Evolutionary conservation across 1,140 invertebrate species (phyloP).

Genomic region (Drosophila mayri): DNA sequence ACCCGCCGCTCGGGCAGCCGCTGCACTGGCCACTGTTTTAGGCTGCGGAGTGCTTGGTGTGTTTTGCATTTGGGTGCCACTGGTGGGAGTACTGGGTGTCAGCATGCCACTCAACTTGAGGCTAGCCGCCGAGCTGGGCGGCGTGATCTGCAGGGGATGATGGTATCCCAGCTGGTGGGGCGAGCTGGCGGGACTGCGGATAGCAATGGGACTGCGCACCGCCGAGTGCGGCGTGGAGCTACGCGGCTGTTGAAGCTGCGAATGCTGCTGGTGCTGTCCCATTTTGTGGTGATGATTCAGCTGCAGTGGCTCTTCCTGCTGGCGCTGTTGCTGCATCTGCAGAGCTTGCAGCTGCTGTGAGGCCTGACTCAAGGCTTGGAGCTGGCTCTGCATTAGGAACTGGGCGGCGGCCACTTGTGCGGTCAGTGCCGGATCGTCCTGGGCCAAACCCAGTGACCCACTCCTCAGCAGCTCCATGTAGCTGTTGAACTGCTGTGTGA

Average conservation of each 20-base stretch:
- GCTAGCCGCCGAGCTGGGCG: slow-evolving; percentile 78
- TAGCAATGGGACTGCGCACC: slow-evolving; percentile 81
- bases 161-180: slow-evolving; percentile 55
- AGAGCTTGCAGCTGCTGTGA: slow-evolving; percentile 92
- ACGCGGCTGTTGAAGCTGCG: slow-evolving; percentile 80
- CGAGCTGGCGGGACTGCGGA: slow-evolving; percentile 81
- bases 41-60: slow-evolving; percentile 85
- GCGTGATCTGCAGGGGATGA: slow-evolving; percentile 81
- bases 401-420: slow-evolving; percentile 79
- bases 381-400: slow-evolving; percentile 85
- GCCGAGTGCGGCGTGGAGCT: slow-evolving; percentile 85
- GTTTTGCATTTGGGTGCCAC: slow-evolving; percentile 81
- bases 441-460: slow-evolving; percentile 64
- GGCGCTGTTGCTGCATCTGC: slow-evolving; percentile 90
- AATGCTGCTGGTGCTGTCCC: slow-evolving; percentile 78
- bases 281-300: slow-evolving; percentile 48
- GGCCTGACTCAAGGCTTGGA: slow-evolving; percentile 92
- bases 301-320: slow-evolving; percentile 84
- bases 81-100: slow-evolving; percentile 86
- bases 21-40: slow-evolving; percentile 78
- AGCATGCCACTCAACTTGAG: slow-evolving; percentile 85
- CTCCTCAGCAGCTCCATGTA: slow-evolving; percentile 76
- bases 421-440: slow-evolving; percentile 73
- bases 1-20: slow-evolving; percentile 86
- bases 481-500: slow-evolving; percentile 82